These are phyloP conservation scores for Casuarius casuarius DNA, from an alignment of 2,113 vertebrate genomes.

Conservation along the genomic window DNA sequence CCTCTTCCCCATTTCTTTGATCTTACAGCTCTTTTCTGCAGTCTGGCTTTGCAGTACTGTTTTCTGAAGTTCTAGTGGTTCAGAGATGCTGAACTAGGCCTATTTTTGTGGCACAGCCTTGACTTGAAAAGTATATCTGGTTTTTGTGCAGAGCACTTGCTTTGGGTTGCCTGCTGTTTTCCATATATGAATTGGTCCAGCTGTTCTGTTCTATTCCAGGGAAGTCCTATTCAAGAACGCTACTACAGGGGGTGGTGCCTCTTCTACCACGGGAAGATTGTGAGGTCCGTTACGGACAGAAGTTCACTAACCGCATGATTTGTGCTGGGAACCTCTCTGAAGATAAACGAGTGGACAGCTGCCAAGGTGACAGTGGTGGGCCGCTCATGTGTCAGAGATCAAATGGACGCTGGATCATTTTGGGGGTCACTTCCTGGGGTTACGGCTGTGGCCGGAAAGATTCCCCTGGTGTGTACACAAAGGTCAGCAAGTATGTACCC, in stretches of 20 bases:
- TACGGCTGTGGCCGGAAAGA: constrained; percentile 86
- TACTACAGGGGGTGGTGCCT: constrained; percentile 86
- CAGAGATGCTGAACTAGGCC: constrained; percentile 10
- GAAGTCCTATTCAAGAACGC: constrained; percentile 84
- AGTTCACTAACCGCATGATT: constrained; percentile 88
- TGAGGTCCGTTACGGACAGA: constrained; percentile 82
- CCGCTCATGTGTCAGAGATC: constrained; percentile 86
- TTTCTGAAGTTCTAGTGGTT: not conserved
- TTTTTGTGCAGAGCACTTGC: not conserved
- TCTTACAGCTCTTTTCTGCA: constrained; percentile 30
- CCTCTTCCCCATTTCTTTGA: constrained; percentile 26
- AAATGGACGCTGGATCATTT: constrained; percentile 84
- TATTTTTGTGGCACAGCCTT: not conserved
- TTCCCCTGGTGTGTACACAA: constrained; percentile 88
- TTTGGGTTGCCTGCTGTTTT: not conserved
- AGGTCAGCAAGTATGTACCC: constrained; percentile 85
- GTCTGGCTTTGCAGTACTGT: not conserved
- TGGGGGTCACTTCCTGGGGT: constrained; percentile 88
- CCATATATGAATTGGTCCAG: not conserved
- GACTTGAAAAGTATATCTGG: not conserved
- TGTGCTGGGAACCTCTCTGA: constrained; percentile 89
- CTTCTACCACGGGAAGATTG: constrained; percentile 87
- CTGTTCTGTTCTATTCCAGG: constrained; percentile 61
- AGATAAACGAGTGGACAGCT: constrained; percentile 83
- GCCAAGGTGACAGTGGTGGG: constrained; percentile 89